phyloP scores from a whole-genome alignment of 2,797 vertebrate species.

The Brotogeris chrysoptera region DNA sequence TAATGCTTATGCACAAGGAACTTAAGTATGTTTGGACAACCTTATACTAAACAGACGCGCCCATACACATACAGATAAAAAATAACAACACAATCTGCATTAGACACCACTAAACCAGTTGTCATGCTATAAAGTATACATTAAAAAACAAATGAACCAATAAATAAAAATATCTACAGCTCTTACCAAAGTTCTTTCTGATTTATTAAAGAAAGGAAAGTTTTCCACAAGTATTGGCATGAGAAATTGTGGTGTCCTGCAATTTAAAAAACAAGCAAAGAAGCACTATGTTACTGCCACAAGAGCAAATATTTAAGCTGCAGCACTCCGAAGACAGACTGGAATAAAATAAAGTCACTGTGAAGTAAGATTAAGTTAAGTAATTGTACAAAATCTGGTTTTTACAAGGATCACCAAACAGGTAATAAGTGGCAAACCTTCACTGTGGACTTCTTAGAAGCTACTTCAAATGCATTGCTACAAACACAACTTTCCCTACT shows the following conservation, averaged over 20 bases:
- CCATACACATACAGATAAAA: rapidly evolving
- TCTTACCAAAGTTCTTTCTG: conserved; percentile 90
- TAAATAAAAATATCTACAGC: not conserved
- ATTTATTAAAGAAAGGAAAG: conserved; percentile 95
- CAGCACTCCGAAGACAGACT: not conserved
- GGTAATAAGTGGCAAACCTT: not conserved
- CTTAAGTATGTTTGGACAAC: not conserved
- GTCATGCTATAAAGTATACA: not conserved
- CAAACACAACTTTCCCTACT: not conserved
- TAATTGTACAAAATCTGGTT: not conserved
- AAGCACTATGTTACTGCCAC: not conserved
- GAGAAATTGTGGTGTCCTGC: conserved; percentile 89
- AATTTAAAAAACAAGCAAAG: not conserved
- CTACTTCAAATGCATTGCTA: not conserved
- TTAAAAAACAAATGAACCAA: not conserved
- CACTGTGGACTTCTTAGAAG: not conserved
- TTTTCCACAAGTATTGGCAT: conserved; percentile 89
- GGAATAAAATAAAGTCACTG: not conserved
- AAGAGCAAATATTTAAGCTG: not conserved
- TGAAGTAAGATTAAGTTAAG: not conserved
- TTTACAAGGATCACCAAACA: not conserved
- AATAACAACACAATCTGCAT: not conserved
- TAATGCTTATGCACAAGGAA: not conserved
- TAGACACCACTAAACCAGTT: not conserved
- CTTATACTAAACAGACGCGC: not conserved